Conservation (phyloP, 92 coral and sea anemone species). For the Zoanthus sansibaricus region DNA sequence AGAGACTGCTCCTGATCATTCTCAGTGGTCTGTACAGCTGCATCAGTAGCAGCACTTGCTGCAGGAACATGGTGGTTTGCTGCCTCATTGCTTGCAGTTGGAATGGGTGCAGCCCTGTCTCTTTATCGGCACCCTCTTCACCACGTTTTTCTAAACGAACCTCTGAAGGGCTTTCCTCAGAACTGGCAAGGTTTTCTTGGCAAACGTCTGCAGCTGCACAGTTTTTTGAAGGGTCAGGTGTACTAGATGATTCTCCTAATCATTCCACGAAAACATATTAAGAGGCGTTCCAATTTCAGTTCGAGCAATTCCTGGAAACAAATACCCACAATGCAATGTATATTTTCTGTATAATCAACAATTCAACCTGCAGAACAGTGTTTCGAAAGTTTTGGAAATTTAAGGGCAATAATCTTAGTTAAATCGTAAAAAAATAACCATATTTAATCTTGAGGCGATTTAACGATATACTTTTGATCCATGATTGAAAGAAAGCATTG, state of each 20-base stretch:
- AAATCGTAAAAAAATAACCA: not conserved
- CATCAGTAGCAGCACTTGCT: conserved; percentile 47
- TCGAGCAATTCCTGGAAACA: conserved; percentile 7
- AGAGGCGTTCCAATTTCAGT: conserved; percentile 21
- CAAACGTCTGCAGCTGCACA: conserved; percentile 5
- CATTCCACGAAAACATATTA: not conserved
- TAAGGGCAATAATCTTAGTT: not conserved
- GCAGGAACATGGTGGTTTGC: conserved; percentile 54
- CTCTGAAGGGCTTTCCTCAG: conserved; percentile 12
- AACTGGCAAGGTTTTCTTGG: conserved; percentile 9
- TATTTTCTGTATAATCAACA: not conserved
- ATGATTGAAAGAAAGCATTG: not conserved
- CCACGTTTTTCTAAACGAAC: not conserved
- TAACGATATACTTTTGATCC: not conserved
- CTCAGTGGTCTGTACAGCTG: conserved; percentile 55
- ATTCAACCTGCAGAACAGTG: not conserved
- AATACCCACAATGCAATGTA: conserved; percentile 1
- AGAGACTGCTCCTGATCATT: conserved; percentile 14
- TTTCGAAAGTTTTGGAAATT: not conserved
- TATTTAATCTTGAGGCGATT: not conserved
- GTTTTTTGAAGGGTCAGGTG: conserved; percentile 9
- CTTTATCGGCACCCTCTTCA: not conserved
- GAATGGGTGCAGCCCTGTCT: conserved; percentile 45
- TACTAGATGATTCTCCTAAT: not conserved
- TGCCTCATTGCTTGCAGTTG: conserved; percentile 43